A percentile compares a stretch with the other conserved stretches of the same genome.
Conservation (phyloP, 1,140 invertebrate genomes). For the Zelostemma sp. region DNA sequence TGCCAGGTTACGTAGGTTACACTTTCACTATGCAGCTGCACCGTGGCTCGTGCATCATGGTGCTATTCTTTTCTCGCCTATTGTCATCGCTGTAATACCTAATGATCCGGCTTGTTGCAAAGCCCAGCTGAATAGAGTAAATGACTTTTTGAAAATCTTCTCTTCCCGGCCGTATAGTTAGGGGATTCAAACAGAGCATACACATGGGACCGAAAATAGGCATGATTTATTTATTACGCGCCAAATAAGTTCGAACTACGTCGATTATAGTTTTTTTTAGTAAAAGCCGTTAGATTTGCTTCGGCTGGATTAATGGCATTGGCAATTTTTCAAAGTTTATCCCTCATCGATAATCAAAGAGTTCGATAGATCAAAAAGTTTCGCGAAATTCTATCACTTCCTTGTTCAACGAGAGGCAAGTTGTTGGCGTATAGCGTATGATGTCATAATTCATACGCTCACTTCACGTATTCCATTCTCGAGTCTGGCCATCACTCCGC, state of each 20-base stretch:
- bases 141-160: slow-evolving; percentile 50
- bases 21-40: slow-evolving; percentile 28
- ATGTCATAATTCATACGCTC: slow-evolving; percentile 26
- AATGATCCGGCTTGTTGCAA: slow-evolving; percentile 43
- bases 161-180: neutral
- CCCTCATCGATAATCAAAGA: neutral
- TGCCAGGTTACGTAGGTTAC: slow-evolving; percentile 5
- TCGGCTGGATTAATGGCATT: no score
- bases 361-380: neutral
- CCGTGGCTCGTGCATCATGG: slow-evolving; percentile 9
- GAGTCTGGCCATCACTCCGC: slow-evolving; percentile 19
- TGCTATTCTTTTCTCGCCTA: slow-evolving; percentile 4
- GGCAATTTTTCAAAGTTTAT: neutral
- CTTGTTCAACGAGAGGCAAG: neutral
- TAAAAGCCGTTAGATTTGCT: no score
- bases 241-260: no score
- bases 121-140: slow-evolving; percentile 12
- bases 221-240: slow-evolving; percentile 22
- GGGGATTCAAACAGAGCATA: slow-evolving; percentile 15
- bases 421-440: neutral
- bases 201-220: slow-evolving; percentile 1
- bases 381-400: neutral
- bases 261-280: no score
- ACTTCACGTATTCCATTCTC: slow-evolving; percentile 36
- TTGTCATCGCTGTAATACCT: slow-evolving; percentile 28